Percentiles rank a stretch among this genome's conserved stretches.
Evolutionary conservation across 2,797 vertebrate species (phyloP).

Genomic region (Cirrhinus molitorella): DNA sequence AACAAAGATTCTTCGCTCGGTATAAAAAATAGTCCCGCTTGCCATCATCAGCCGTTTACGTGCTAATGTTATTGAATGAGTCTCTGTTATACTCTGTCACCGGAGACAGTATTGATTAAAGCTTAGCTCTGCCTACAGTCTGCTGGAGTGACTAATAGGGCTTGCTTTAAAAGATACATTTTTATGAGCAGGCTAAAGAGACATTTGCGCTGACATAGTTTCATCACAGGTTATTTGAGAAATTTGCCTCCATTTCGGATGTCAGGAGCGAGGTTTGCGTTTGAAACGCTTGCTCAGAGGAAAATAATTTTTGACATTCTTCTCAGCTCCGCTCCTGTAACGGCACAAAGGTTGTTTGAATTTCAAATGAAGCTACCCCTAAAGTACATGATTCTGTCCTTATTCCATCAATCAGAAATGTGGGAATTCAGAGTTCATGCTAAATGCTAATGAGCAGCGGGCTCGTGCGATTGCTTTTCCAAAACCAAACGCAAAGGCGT

Average conservation of each 20-base stretch:
- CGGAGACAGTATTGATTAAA: conserved; percentile 60
- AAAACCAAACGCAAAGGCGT: conserved; percentile 1
- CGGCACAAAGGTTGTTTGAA: conserved; percentile 73
- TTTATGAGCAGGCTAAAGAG: conserved; percentile 61
- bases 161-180: conserved; percentile 45
- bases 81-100: conserved; percentile 47
- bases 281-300: conserved; percentile 67
- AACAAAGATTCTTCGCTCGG: conserved; percentile 47
- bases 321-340: conserved; percentile 60
- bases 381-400: conserved; percentile 75
- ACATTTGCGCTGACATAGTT: conserved; percentile 64
- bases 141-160: conserved; percentile 48
- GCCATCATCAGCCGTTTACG: conserved; percentile 35
- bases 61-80: conserved; percentile 60
- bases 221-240: conserved; percentile 65
- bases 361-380: conserved; percentile 75
- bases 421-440: conserved; percentile 36
- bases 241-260: conserved; percentile 64
- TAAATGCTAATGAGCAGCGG: conserved; percentile 23
- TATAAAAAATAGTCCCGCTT: conserved; percentile 46
- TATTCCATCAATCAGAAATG: conserved; percentile 68
- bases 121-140: conserved; percentile 59
- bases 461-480: background rate
- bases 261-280: conserved; percentile 65
- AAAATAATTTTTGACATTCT: conserved; percentile 63